Percentiles rank a stretch among this genome's conserved stretches.
Conservation (phyloP, 2,113 vertebrate species). For the Anoplopoma fimbria region DNA sequence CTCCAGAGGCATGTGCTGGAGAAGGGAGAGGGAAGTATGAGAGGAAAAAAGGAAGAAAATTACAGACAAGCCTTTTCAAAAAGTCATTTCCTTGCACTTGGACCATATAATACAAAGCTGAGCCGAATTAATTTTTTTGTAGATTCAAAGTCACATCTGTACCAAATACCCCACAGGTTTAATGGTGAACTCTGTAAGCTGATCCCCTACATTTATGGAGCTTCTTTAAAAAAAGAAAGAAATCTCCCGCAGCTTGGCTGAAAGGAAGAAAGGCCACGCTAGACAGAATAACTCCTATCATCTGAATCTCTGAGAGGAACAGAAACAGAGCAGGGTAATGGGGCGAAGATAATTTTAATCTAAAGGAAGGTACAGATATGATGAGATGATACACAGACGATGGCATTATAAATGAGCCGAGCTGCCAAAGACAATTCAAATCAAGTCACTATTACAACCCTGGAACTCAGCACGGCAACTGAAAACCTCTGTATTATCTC, state of each 20-base stretch:
- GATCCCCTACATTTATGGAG: slow-evolving; percentile 61
- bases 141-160: slow-evolving; percentile 67
- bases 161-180: slow-evolving; percentile 66
- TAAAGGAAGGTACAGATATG: slow-evolving; percentile 9
- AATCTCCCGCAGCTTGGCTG: slow-evolving; percentile 62
- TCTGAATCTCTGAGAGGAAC: slow-evolving; percentile 12
- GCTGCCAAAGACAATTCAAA: slow-evolving; percentile 34
- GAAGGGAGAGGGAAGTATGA: background rate
- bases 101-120: slow-evolving; percentile 50
- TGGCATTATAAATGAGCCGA: slow-evolving; percentile 44
- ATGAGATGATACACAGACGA: slow-evolving; percentile 19
- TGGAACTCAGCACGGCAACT: background rate
- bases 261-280: slow-evolving; percentile 37
- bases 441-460: slow-evolving; percentile 15
- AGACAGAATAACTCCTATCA: slow-evolving; percentile 20
- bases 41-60: background rate
- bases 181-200: slow-evolving; percentile 53
- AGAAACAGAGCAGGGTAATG: background rate
- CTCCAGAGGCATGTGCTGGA: slow-evolving; percentile 8
- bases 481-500: background rate
- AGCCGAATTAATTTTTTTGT: slow-evolving; percentile 37
- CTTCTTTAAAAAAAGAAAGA: slow-evolving; percentile 60
- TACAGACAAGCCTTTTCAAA: slow-evolving; percentile 32
- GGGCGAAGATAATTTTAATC: slow-evolving; percentile 4
- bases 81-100: slow-evolving; percentile 45